Evolutionary conservation across 2,113 vertebrate species (phyloP), one percentile per base, ranked within the genome.

Genomic region (Boleophthalmus pectinirostris): DNA sequence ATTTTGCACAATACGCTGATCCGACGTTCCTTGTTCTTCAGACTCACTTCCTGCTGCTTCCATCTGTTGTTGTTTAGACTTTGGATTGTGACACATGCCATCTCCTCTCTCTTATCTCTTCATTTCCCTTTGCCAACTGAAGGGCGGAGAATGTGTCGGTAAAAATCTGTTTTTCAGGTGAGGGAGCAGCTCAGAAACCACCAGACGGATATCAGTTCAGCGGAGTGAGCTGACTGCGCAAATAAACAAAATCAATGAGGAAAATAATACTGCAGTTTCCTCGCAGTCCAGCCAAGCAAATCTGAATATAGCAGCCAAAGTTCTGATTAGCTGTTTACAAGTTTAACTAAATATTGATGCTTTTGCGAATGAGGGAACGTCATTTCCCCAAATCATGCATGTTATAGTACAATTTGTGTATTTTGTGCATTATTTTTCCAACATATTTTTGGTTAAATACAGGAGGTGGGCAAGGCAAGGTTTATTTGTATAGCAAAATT

Each of bases 241-340:
- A 78, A 74, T 74, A 65, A 64, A 70, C 68, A 3, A 24, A 84
- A 74, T 69, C 63, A 11, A 38, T 7, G 2, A 25, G 24, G 21
- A 66, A 43, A 51, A 45, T 9, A 25, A 63, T 64, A 58, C 13
- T 12, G 49, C 29, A 16, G 47, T 11, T 53, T 38, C 21, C 63
- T n/a, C 54, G 10, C 6, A 65, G 68, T 49, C 49, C 51, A 60
- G 7, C 20, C 67, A 1, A 0, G 29, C 25, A 70, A 21, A 68
- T 33, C 45, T 67, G 57, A 61, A 53, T 24, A 53, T 56, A 66
- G 58, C 24, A 23, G 46, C 69, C 58, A 49, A 67, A 29, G 54
- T 4, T 16, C 66, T 79, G 66, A 75, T 76, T 70, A 74, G 66
- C 69, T 58, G 11, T 23, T 13, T 11, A 15, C 11, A 58, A 33